These are phyloP conservation scores for Lepus americanus DNA, from an alignment of 2,113 vertebrate species.

Conservation along the genomic window DNA sequence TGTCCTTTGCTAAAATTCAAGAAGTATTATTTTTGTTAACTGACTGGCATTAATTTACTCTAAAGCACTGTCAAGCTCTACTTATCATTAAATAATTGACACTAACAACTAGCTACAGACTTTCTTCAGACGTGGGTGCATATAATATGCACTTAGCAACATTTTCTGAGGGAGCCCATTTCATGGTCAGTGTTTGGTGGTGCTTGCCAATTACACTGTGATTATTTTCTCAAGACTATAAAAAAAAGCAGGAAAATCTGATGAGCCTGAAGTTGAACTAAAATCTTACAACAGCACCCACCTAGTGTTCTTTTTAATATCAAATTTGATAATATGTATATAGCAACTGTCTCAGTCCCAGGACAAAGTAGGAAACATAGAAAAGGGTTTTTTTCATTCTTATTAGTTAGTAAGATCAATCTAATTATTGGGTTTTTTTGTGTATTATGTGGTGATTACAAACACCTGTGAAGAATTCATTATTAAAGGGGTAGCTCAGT, in stretches of 20 bases:
- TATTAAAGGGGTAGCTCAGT: neutral
- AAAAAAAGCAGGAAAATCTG: neutral
- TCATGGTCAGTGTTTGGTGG: neutral
- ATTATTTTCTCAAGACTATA: slow-evolving; percentile 13
- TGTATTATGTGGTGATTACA: neutral
- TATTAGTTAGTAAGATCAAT: slow-evolving; percentile 22
- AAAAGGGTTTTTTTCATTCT: neutral
- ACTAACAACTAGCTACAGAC: neutral
- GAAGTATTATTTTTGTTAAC: neutral
- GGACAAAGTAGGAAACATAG: neutral
- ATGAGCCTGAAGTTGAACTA: neutral
- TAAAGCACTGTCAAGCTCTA: neutral
- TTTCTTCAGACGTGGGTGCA: neutral
- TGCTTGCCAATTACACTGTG: neutral
- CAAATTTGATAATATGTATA: neutral
- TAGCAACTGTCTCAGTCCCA: neutral
- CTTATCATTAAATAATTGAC: slow-evolving; percentile 2
- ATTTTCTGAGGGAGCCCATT: neutral
- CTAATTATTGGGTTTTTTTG: neutral
- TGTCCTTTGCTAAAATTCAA: slow-evolving; percentile 3
- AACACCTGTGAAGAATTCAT: neutral
- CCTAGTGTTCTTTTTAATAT: neutral
- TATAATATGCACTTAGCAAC: neutral
- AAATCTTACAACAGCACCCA: neutral
- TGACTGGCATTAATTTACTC: neutral